A percentile compares a stretch with the other conserved stretches of the same genome.
These are phyloP conservation scores for Ametastegia equiseti DNA, from an alignment of 2,888 invertebrate genomes.

Conservation along the genomic window DNA sequence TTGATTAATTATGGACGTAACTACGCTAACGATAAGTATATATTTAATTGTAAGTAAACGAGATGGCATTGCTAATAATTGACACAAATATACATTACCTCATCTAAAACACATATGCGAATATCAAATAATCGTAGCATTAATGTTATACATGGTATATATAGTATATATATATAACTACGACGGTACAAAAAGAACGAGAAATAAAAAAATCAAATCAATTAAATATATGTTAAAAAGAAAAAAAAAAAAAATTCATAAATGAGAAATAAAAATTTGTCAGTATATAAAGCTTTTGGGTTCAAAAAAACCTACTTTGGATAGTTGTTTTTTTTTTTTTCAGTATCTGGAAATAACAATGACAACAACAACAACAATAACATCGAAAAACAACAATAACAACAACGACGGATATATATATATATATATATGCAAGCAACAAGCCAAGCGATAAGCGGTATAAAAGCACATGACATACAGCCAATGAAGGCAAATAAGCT, in stretches of 20 bases:
- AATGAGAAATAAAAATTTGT: not conserved
- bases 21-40: conserved; percentile 33
- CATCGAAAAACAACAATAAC: conserved; percentile 15
- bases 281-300: conserved; percentile 9
- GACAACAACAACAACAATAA: conserved; percentile 25
- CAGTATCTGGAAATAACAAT: no score
- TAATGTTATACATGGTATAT: not conserved
- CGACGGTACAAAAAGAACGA: conserved; percentile 9
- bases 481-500: conserved; percentile 41
- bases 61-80: conserved; percentile 16
- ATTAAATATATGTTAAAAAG: no score
- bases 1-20: conserved; percentile 15
- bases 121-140: conserved; percentile 25
- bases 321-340: not conserved
- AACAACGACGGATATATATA: conserved; percentile 30
- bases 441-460: conserved; percentile 43
- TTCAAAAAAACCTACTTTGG: not conserved
- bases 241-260: no score
- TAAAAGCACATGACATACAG: conserved; percentile 41
- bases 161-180: not conserved
- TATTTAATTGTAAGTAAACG: no score
- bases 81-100: conserved; percentile 39
- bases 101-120: conserved; percentile 19
- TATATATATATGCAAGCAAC: no score
- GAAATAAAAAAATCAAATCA: no score